Evolutionary conservation across 2,113 vertebrate genomes (phyloP), one percentile per base, ranked within the genome.

Genomic region (Gallinago undulata): DNA sequence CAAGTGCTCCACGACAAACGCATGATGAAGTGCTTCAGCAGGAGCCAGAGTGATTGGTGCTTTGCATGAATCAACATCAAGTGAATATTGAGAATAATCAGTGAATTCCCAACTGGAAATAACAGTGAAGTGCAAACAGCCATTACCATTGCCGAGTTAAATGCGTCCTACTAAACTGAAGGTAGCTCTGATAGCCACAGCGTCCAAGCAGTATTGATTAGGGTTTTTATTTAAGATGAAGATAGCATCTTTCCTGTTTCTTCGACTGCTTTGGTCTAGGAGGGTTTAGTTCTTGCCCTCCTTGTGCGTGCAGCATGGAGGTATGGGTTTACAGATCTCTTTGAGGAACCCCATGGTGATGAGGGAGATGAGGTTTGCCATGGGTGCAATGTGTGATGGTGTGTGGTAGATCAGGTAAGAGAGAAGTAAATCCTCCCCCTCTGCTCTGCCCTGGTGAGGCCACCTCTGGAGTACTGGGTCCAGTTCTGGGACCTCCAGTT

Each of bases 11-110:
- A 62, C 93, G 86, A 67, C 69, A 82, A 89, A 84, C 62, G 72
- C 11, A 41, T 1, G 6, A 47, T 25, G 13, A 84, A 95, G 45
- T 64, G 48, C 53, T 89, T 79, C 62, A 45, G 53, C 7, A 84
- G 77, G 33, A 94, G 66, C 22, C 77, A 57, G 43, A 56, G 84
- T 85, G 74, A 94, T 92, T 84, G 74, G 53, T 78, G 45, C 35
- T 78, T 89, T 82, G 69, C 77, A 50, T 68, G 77, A 94, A 72
- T 87, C 64, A 84, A 75, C 56, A 37, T 57, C 51, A 68, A 62
- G 62, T 57, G 87, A 93, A 83, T 76, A 64, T 55, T 89, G 87
- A 84, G 81, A 63, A 84, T 88, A 94, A 93, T 90, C 75, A 94
- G 72, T 19, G 68, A 86, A 74, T 86, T 96, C 76, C 55, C 59